Conservation (phyloP, 23 tunicate genomes). For the Halocynthia roretzi region DNA sequence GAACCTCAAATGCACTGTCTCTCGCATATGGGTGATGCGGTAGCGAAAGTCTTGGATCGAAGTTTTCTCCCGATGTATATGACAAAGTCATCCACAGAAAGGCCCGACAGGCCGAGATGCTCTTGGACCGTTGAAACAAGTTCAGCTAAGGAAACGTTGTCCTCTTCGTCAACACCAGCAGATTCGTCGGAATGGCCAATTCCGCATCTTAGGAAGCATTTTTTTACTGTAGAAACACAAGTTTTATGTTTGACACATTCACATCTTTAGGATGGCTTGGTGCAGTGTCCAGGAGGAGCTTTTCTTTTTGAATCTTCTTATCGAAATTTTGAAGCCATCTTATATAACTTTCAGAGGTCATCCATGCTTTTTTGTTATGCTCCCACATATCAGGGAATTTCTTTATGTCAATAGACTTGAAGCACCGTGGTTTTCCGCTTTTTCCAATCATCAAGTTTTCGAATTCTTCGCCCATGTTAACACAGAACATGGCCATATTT, state of each 20-base stretch:
- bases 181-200: slow-evolving; percentile 17
- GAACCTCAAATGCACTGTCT: no score
- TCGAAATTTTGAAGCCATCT: no score
- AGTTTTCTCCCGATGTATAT: no score
- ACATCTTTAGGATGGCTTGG: no score
- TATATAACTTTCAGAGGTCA: no score
- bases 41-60: no score
- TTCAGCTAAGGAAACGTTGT: slow-evolving; percentile 13
- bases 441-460: slow-evolving; percentile 20
- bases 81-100: no score
- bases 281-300: no score
- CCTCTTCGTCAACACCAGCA: slow-evolving; percentile 9
- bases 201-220: slow-evolving; percentile 19
- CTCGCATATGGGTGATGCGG: no score
- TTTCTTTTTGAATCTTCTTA: no score
- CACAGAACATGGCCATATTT: neutral
- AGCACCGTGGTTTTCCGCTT: slow-evolving; percentile 12
- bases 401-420: slow-evolving; percentile 19
- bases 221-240: slow-evolving; percentile 21
- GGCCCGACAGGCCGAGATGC: slow-evolving; percentile 5
- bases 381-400: slow-evolving; percentile 21
- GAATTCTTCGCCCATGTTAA: slow-evolving; percentile 10
- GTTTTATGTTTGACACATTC: no score
- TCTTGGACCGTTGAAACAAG: slow-evolving; percentile 28
- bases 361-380: no score